Evolutionary conservation across 2,113 vertebrate genomes (phyloP).

Genomic region (Thymallus thymallus): DNA sequence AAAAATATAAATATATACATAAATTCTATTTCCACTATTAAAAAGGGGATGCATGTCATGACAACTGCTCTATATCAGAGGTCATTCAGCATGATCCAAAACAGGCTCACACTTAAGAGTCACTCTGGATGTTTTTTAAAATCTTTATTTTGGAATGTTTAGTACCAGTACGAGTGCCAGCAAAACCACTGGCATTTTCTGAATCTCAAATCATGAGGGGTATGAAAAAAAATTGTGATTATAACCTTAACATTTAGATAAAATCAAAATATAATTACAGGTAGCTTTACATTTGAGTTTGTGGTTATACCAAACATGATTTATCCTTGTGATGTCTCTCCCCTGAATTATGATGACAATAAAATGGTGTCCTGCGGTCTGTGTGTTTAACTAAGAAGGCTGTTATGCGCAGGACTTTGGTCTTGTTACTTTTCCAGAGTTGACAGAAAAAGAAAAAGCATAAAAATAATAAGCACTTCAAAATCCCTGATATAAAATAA

Average conservation of each 20-base stretch:
- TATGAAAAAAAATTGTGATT: conserved; percentile 76
- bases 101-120: conserved; percentile 78
- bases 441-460: conserved; percentile 68
- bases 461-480: conserved; percentile 67
- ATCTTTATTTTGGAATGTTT: conserved; percentile 80
- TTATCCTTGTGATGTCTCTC: conserved; percentile 58
- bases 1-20: conserved; percentile 82
- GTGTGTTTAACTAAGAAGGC: conserved; percentile 48
- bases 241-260: conserved; percentile 76
- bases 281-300: conserved; percentile 75
- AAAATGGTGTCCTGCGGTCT: conserved; percentile 59
- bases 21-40: conserved; percentile 84
- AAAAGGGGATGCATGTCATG: conserved; percentile 82
- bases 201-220: conserved; percentile 70
- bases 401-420: conserved; percentile 60
- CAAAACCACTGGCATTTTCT: conserved; percentile 68
- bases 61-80: conserved; percentile 79
- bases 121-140: not conserved
- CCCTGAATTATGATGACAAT: conserved; percentile 60
- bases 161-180: conserved; percentile 76
- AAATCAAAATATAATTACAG: conserved; percentile 71
- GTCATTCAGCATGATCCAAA: conserved; percentile 78
- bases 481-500: conserved; percentile 72
- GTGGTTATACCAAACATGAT: conserved; percentile 70
- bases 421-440: conserved; percentile 57